Evolutionary conservation across 2,888 invertebrate species (phyloP).

Genomic region (Amphipoea oculea): DNA sequence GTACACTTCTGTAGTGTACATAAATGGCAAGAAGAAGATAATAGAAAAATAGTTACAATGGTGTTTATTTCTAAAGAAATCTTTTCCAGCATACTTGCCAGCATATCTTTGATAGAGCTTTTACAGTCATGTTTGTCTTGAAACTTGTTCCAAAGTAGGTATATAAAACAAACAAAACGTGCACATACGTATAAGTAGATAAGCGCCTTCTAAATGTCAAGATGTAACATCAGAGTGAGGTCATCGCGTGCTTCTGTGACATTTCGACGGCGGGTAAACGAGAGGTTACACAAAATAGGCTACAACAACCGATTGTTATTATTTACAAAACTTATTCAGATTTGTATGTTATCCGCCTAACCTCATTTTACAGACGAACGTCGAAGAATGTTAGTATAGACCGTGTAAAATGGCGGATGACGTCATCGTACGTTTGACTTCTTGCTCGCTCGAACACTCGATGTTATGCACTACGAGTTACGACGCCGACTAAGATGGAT

Average conservation of each 20-base stretch:
- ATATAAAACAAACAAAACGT: constrained; percentile 46
- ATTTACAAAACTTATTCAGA: constrained; percentile 53
- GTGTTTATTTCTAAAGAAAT: not conserved
- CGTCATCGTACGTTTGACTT: constrained; percentile 55
- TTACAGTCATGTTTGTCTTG: constrained; percentile 17
- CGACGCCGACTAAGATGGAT: constrained; percentile 59
- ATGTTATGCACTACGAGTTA: constrained; percentile 59
- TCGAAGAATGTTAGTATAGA: constrained; percentile 50
- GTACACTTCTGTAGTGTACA: not conserved
- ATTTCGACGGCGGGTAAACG: constrained; percentile 62
- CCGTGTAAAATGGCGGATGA: constrained; percentile 47
- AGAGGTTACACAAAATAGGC: constrained; percentile 42
- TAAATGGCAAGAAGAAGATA: not conserved
- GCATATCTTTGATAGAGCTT: constrained; percentile 14
- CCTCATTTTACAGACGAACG: constrained; percentile 52
- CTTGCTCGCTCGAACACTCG: constrained; percentile 36
- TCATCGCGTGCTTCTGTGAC: constrained; percentile 68
- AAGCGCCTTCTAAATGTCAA: constrained; percentile 70
- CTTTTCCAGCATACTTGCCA: not conserved
- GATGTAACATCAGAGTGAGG: constrained; percentile 69
- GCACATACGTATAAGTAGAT: constrained; percentile 32
- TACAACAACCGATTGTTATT: constrained; percentile 26
- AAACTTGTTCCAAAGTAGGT: constrained; percentile 30
- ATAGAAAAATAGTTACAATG: not conserved
- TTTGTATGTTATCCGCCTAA: constrained; percentile 57